phyloP scores from a whole-genome alignment of 1,140 invertebrate species.

The Cyclargus thomasi region DNA sequence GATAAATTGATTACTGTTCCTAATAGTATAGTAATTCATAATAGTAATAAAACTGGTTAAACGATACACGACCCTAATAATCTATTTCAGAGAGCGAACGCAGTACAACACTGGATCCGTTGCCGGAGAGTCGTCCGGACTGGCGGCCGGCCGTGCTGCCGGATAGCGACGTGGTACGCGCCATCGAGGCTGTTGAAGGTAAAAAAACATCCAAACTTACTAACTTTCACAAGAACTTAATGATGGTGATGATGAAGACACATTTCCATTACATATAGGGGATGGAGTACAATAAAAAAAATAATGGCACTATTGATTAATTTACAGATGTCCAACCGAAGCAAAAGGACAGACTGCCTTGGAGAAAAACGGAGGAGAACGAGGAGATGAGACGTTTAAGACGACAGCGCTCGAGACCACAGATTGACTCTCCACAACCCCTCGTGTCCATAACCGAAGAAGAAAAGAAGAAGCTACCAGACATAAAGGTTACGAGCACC shows the following conservation, averaged over 20 bases:
- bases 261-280: too few relatives aligned
- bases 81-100: slow-evolving; percentile 81
- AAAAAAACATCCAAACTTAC: slow-evolving; percentile 22
- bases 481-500: slow-evolving; percentile 53
- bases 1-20: too few relatives aligned
- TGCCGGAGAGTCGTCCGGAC: slow-evolving; percentile 80
- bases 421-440: slow-evolving; percentile 54
- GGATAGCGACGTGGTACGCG: slow-evolving; percentile 88
- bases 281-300: too few relatives aligned
- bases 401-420: slow-evolving; percentile 67
- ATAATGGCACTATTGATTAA: background rate
- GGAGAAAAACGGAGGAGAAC: slow-evolving; percentile 78
- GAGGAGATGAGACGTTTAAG: slow-evolving; percentile 70
- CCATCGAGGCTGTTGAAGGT: slow-evolving; percentile 92
- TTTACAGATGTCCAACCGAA: slow-evolving; percentile 82
- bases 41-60: too few relatives aligned
- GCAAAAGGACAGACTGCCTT: slow-evolving; percentile 84
- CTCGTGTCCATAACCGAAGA: slow-evolving; percentile 76
- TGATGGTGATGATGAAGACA: too few relatives aligned
- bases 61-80: too few relatives aligned
- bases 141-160: slow-evolving; percentile 86
- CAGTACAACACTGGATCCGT: slow-evolving; percentile 80
- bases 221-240: background rate
- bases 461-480: slow-evolving; percentile 70
- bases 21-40: too few relatives aligned